Percentiles rank a stretch among this genome's conserved stretches.
Conservation (phyloP, 2,113 vertebrate genomes). For the Dromas ardeola region DNA sequence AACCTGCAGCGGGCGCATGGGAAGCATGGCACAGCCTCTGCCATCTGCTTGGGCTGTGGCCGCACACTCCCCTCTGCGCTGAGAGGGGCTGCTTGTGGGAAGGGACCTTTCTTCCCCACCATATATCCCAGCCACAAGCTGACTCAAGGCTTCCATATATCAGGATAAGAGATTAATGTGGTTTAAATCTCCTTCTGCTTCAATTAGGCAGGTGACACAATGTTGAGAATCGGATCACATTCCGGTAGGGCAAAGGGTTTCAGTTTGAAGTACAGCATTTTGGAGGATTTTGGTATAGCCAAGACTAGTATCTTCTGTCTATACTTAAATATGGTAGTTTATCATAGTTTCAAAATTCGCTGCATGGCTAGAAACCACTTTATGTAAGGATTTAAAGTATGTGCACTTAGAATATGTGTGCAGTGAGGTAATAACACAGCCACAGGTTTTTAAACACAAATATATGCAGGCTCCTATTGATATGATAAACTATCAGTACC, state of each 20-base stretch:
- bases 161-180: background rate
- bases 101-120: background rate
- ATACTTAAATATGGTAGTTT: slow-evolving; percentile 23
- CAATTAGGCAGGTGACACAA: slow-evolving; percentile 5
- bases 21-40: background rate
- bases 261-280: background rate
- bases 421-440: slow-evolving; percentile 62
- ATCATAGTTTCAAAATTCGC: slow-evolving; percentile 50
- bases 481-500: slow-evolving; percentile 76
- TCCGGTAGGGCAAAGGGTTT: background rate
- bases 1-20: fast-evolving
- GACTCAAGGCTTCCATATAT: background rate
- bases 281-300: slow-evolving; percentile 40
- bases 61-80: background rate
- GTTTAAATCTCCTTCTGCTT: slow-evolving; percentile 25
- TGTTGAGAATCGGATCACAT: background rate
- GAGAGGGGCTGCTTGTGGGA: background rate
- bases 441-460: slow-evolving; percentile 70
- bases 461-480: slow-evolving; percentile 67
- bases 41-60: background rate
- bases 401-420: slow-evolving; percentile 25
- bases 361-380: slow-evolving; percentile 46
- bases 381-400: slow-evolving; percentile 38
- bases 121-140: background rate
- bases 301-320: slow-evolving; percentile 25